phyloP scores from a whole-genome alignment of 2,797 vertebrate genomes.

The Phaenicophaeus curvirostris region DNA sequence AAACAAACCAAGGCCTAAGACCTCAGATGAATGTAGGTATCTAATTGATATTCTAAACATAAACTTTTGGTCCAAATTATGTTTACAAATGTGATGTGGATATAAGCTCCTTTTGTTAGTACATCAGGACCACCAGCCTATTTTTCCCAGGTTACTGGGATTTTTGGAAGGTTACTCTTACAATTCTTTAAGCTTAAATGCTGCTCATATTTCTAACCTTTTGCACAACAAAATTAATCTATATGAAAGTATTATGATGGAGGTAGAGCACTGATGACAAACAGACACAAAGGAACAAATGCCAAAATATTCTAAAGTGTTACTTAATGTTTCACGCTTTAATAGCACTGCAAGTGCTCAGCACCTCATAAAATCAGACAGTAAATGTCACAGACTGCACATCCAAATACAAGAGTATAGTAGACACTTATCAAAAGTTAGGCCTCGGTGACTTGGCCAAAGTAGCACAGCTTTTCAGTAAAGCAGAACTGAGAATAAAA shows the following conservation, averaged over 20 bases:
- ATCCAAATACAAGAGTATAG: not conserved
- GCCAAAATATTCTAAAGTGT: constrained; percentile 5
- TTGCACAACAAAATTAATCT: not conserved
- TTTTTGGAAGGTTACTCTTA: not conserved
- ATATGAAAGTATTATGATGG: not conserved
- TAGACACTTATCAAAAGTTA: not conserved
- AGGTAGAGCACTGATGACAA: constrained; percentile 4
- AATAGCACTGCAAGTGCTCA: not conserved
- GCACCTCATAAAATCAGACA: constrained; percentile 9
- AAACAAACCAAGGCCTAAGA: not conserved
- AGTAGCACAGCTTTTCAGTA: not conserved
- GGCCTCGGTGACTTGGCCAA: not conserved
- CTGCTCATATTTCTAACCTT: not conserved
- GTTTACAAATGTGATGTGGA: not conserved
- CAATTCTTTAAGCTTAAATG: not conserved
- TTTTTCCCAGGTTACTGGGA: not conserved
- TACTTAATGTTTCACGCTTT: not conserved
- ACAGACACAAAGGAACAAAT: not conserved
- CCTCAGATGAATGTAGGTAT: not conserved
- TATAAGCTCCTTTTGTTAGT: not conserved
- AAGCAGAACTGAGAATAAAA: not conserved
- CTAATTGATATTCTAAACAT: not conserved
- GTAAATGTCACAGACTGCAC: not conserved
- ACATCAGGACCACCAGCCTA: not conserved
- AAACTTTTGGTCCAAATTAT: not conserved